Evolutionary conservation across 2,113 vertebrate genomes (phyloP).

Genomic region (Micronisus gabar): DNA sequence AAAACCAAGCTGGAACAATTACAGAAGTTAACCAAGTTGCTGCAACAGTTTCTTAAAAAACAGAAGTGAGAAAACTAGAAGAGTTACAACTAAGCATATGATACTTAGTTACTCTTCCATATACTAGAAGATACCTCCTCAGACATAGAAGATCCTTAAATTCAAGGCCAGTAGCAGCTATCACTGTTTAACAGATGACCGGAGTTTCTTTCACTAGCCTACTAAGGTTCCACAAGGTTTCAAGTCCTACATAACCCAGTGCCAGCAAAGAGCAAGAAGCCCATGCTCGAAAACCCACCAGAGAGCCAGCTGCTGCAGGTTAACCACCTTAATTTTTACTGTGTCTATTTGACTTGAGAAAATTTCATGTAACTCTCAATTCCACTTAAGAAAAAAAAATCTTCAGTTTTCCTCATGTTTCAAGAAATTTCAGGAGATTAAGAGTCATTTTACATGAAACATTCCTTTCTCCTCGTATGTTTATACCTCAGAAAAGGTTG

Average conservation of each 20-base stretch:
- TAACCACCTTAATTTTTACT: not conserved
- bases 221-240: not conserved
- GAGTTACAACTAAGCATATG: not conserved
- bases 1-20: constrained; percentile 3
- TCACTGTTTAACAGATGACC: not conserved
- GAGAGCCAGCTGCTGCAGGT: not conserved
- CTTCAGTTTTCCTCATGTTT: not conserved
- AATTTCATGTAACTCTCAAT: not conserved
- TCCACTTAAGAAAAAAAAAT: not conserved
- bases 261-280: not conserved
- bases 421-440: not conserved
- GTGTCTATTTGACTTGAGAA: not conserved
- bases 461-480: not conserved
- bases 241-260: not conserved
- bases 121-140: not conserved
- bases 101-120: not conserved
- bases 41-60: constrained; percentile 18
- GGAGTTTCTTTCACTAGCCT: not conserved
- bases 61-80: not conserved
- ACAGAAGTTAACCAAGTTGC: not conserved
- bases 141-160: not conserved
- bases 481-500: not conserved
- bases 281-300: not conserved
- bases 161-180: not conserved
- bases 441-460: not conserved